Base-by-base conservation (phyloP, 2,888 invertebrate genomes). In the Gymnosoma rotundatum region DNA sequence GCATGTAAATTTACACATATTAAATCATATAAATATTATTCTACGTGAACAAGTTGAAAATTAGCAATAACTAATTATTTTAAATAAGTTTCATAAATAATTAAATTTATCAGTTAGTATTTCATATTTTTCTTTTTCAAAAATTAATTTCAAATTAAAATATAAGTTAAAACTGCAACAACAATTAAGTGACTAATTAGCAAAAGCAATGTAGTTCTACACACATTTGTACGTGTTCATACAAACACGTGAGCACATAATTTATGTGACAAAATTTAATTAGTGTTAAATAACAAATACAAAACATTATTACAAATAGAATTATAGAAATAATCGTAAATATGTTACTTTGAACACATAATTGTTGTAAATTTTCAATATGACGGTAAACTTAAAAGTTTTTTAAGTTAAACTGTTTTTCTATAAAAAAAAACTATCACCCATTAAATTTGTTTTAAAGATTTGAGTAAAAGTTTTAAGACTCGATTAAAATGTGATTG, bases 241-340 rank as follows among this genome's bases (percentile, higher is more conserved):
- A 25, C 12, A 18, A 3, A 54, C 20, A 25, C 18, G 38, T 45
- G 20, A 42, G 18, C 48, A 52, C 42, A 69, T 78, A 48, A 78
- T 64, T 78, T 78, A 70, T 72, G 18, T 58, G 48, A 58, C 58
- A 78, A 50, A 66, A 79, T 58, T 73, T 79, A 79, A 79, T 79
- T 73, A 73, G 63, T 72, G 61, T 70, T 38, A 67, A 70, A 70
- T 42, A 61, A 45, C 25, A 48, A 48, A 48, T 16, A 48, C 45
- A 16, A 48, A 61, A 54, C 32, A 69, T 6, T n/a, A 50, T 25
- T 54, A 32, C 32, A 63, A 78, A 61, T 61, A 54, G 50, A 52
- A 42, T 18, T 76, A 42, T 42, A 3, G 38, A 14, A 50, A 25
- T 58, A 38, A 16, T 48, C 48, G 42, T 18, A 21, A 16, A 42